Evolutionary conservation across 1,140 invertebrate genomes (phyloP).

Genomic region (Bacillus rossius): DNA sequence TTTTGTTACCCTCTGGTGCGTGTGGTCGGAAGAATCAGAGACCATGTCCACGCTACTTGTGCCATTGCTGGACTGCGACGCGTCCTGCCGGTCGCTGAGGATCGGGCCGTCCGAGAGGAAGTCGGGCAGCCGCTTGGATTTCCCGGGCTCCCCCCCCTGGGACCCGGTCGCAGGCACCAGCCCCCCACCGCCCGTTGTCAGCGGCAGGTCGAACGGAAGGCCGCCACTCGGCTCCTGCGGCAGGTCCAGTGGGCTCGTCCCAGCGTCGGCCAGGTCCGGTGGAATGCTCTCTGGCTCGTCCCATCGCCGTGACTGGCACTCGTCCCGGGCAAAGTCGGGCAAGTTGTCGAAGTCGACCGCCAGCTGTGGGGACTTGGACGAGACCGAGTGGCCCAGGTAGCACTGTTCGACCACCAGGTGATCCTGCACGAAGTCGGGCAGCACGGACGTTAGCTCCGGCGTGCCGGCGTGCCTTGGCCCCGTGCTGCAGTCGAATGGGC

Average conservation of each 20-base stretch:
- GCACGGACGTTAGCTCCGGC: constrained; percentile 41
- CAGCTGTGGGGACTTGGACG: constrained; percentile 33
- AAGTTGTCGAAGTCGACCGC: constrained; percentile 45
- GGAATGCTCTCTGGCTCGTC: constrained; percentile 29
- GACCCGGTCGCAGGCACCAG: constrained; percentile 22
- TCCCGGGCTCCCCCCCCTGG: constrained; percentile 24
- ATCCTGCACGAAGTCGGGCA: constrained; percentile 57
- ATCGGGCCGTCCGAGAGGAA: constrained; percentile 68
- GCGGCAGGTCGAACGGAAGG: constrained; percentile 36
- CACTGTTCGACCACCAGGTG: constrained; percentile 54
- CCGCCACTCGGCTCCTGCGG: constrained; percentile 20
- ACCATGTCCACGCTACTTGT: not conserved
- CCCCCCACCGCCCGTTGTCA: constrained; percentile 29
- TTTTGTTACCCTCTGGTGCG: not conserved
- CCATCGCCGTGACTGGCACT: constrained; percentile 18
- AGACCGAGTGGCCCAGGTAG: constrained; percentile 43
- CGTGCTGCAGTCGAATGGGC: constrained; percentile 1
- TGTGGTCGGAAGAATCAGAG: not conserved
- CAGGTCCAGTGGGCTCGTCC: constrained; percentile 33
- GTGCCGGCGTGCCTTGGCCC: constrained; percentile 10
- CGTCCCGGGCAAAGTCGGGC: constrained; percentile 44
- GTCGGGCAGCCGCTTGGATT: constrained; percentile 61
- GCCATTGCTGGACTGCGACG: not conserved
- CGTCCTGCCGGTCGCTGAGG: constrained; percentile 26
- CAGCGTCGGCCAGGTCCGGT: constrained; percentile 37